Evolutionary conservation across 2,888 invertebrate genomes (phyloP).

Genomic region (Cephus nigrinus): DNA sequence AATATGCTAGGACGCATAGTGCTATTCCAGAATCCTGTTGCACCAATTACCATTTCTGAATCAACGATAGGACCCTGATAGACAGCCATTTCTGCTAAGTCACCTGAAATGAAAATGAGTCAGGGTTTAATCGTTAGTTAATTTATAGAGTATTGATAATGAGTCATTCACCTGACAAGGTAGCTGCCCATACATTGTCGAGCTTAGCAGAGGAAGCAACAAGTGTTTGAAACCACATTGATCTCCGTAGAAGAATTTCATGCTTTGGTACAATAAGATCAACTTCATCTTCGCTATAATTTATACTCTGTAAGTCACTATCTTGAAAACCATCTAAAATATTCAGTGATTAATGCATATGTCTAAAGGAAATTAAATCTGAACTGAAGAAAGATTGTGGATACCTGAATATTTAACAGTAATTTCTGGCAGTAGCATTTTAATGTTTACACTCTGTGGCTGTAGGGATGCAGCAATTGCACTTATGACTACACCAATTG

Average conservation of each 20-base stretch:
- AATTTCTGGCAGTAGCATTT: constrained; percentile 26
- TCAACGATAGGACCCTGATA: constrained; percentile 72
- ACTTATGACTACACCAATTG: constrained; percentile 72
- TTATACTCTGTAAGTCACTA: constrained; percentile 3
- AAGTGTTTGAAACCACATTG: constrained; percentile 46
- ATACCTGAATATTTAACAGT: constrained; percentile 11
- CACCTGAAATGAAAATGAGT: constrained; percentile 66
- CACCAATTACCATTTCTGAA: constrained; percentile 68
- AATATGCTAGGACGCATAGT: constrained; percentile 71
- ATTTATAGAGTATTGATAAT: neutral
- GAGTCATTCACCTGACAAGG: constrained; percentile 68
- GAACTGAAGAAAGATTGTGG: neutral
- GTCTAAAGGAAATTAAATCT: neutral
- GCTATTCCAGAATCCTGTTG: constrained; percentile 76
- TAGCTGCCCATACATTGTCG: constrained; percentile 74
- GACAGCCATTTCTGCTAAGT: constrained; percentile 76
- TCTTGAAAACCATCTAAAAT: neutral
- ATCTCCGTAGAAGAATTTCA: constrained; percentile 36
- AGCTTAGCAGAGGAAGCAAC: constrained; percentile 54
- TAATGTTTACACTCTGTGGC: constrained; percentile 67
- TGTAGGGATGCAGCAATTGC: constrained; percentile 74
- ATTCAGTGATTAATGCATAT: neutral
- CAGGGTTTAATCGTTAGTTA: neutral
- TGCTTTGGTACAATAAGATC: constrained; percentile 42
- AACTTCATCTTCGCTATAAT: constrained; percentile 39